These are phyloP conservation scores for Turdus rufiventris DNA, from an alignment of 2,113 vertebrate genomes.

Conservation along the genomic window DNA sequence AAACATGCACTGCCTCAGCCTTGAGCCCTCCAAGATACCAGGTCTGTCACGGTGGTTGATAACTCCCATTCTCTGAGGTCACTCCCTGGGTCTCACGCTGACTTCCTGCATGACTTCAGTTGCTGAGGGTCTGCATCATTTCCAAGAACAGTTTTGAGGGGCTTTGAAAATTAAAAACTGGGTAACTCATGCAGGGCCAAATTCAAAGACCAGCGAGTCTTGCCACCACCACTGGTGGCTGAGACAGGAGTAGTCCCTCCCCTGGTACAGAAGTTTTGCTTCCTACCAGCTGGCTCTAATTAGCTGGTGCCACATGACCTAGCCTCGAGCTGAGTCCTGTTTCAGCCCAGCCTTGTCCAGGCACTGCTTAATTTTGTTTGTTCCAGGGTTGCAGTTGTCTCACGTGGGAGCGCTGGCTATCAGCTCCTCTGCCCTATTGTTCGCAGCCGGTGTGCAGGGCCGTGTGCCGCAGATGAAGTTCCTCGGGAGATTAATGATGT, in stretches of 20 bases:
- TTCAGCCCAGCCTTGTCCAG: neutral
- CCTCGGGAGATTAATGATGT: constrained; percentile 4
- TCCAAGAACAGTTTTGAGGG: neutral
- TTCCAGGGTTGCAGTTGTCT: neutral
- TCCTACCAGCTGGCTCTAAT: neutral
- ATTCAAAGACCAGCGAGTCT: neutral
- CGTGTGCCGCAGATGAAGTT: neutral
- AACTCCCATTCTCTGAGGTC: neutral
- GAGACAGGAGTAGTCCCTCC: neutral
- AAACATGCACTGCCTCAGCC: neutral
- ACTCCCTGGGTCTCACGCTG: neutral
- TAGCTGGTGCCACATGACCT: neutral
- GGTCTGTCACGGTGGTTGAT: neutral
- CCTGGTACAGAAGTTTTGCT: neutral
- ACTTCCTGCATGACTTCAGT: neutral
- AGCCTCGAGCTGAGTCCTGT: neutral
- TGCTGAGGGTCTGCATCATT: neutral
- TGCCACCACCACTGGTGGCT: neutral
- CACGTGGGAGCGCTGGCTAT: rapidly evolving
- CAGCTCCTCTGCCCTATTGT: neutral
- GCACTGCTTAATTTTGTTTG: neutral
- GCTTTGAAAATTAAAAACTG: neutral
- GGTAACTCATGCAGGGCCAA: neutral
- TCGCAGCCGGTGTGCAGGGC: neutral
- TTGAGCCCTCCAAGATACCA: neutral